Evolutionary conservation across 2,797 vertebrate genomes (phyloP).

Genomic region (Moxostoma hubbsi): DNA sequence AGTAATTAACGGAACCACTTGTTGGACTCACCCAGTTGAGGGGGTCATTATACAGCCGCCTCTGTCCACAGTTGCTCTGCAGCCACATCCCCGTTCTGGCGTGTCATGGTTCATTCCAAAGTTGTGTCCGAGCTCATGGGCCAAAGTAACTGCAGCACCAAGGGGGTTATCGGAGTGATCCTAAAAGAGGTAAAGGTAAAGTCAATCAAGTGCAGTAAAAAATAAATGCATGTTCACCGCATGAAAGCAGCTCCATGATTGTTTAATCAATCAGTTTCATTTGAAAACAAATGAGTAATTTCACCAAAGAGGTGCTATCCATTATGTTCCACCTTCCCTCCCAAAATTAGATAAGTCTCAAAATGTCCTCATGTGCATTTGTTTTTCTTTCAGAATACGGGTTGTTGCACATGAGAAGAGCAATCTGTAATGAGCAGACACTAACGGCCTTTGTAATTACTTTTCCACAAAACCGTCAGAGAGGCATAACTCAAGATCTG

Average conservation of each 20-base stretch:
- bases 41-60: slow-evolving; percentile 99
- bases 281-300: slow-evolving; percentile 54
- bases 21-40: slow-evolving; percentile 88
- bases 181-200: slow-evolving; percentile 68
- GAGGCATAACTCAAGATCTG: slow-evolving; percentile 66
- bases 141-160: slow-evolving; percentile 93
- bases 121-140: slow-evolving; percentile 96
- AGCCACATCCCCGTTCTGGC: slow-evolving; percentile 89
- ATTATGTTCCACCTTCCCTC: slow-evolving; percentile 58
- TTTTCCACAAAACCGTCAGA: slow-evolving; percentile 65
- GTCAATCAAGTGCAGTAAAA: slow-evolving; percentile 3
- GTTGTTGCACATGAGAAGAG: slow-evolving; percentile 64
- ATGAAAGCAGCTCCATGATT: slow-evolving; percentile 14
- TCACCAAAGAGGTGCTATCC: slow-evolving; percentile 32
- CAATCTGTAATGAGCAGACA: slow-evolving; percentile 63
- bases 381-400: slow-evolving; percentile 64
- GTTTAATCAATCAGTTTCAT: slow-evolving; percentile 51
- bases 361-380: slow-evolving; percentile 56
- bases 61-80: slow-evolving; percentile 83
- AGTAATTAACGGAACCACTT: slow-evolving; percentile 52
- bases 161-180: slow-evolving; percentile 97
- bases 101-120: slow-evolving; percentile 99
- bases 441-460: slow-evolving; percentile 66
- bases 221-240: slow-evolving; percentile 31
- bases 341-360: slow-evolving; percentile 57